phyloP scores from a whole-genome alignment of 2,113 vertebrate species.

The Dinomys branickii region DNA sequence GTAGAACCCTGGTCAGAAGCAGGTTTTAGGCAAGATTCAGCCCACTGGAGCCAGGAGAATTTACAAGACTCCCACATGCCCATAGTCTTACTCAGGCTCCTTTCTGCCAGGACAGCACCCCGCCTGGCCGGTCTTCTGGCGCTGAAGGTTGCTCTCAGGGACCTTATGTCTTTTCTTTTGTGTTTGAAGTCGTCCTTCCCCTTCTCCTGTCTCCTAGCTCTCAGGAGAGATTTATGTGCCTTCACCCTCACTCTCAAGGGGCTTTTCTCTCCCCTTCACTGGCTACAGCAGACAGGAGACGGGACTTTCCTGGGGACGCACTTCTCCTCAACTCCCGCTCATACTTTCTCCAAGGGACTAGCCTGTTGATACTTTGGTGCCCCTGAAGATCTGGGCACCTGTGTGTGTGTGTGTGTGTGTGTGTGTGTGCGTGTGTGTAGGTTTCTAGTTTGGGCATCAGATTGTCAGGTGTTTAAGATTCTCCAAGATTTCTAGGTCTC shows the following conservation, averaged over 20 bases:
- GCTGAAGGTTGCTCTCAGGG: background rate
- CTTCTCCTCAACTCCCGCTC: background rate
- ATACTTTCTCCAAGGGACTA: background rate
- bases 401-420: background rate
- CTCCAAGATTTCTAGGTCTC: background rate
- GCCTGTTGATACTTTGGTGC: background rate
- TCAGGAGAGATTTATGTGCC: background rate
- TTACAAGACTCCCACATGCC: background rate
- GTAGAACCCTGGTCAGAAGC: background rate
- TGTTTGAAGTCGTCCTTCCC: background rate
- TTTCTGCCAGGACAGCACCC: background rate
- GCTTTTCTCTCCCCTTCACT: background rate
- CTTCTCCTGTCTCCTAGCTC: background rate
- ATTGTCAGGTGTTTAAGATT: background rate
- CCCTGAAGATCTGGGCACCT: background rate
- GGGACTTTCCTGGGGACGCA: background rate
- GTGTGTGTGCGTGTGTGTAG: background rate
- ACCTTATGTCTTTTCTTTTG: background rate
- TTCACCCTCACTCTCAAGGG: accelerated
- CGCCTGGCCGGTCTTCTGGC: background rate
- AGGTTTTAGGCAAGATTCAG: too few species aligned
- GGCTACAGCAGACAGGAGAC: accelerated
- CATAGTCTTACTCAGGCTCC: background rate
- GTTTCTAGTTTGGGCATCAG: background rate
- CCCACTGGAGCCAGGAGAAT: background rate